Conservation (phyloP, 2,797 vertebrate genomes). For the Cynopterus sphinx region DNA sequence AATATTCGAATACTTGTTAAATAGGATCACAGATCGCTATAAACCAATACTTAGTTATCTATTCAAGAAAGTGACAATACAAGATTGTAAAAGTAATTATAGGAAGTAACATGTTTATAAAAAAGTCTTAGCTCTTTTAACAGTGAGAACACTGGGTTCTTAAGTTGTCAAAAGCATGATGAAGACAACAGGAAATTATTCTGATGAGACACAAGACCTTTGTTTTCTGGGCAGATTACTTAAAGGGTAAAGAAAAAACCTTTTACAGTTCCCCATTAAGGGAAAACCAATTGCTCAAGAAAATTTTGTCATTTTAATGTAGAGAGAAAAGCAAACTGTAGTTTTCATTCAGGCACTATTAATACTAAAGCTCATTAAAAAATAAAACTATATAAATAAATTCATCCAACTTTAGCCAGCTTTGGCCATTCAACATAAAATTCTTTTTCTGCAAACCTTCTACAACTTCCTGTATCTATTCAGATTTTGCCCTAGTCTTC, state of each 20-base stretch:
- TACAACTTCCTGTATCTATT: not conserved
- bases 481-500: not conserved
- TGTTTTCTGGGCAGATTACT: not conserved
- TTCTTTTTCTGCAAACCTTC: not conserved
- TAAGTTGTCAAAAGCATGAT: not conserved
- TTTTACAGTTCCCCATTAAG: not conserved
- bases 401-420: not conserved
- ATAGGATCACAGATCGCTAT: not conserved
- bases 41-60: not conserved
- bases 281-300: not conserved
- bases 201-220: not conserved
- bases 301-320: not conserved
- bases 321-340: not conserved
- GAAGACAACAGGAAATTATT: not conserved
- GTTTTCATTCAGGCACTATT: slow-evolving; percentile 2
- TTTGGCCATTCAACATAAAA: not conserved
- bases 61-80: not conserved
- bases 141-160: not conserved
- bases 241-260: not conserved
- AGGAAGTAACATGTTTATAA: not conserved
- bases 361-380: not conserved
- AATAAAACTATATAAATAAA: not conserved
- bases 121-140: not conserved
- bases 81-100: not conserved
- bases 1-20: not conserved